A percentile compares a stretch with the other conserved stretches of the same genome.
phyloP scores from a whole-genome alignment of 2,113 vertebrate genomes.

The Sylvilagus bachmani region DNA sequence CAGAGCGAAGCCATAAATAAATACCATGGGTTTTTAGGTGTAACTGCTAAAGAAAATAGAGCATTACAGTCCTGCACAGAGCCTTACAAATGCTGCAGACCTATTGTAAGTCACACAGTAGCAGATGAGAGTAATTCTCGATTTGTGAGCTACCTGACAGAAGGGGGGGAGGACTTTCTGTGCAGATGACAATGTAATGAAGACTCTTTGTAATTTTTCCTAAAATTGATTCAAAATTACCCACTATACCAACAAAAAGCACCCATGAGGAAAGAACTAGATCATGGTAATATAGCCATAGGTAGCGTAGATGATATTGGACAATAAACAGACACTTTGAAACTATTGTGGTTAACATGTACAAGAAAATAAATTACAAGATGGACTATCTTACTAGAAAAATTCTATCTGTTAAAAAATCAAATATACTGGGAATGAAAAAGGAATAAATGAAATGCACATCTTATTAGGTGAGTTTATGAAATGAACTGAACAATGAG shows the following conservation, averaged over 20 bases:
- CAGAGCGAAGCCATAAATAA: not conserved
- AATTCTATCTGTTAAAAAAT: not conserved
- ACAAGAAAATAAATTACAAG: conserved; percentile 18
- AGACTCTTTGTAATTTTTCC: not conserved
- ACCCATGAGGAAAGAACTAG: not conserved
- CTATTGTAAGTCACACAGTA: not conserved
- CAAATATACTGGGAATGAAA: not conserved
- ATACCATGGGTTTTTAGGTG: fast-evolving
- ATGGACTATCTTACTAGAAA: not conserved
- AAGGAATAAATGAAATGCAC: not conserved
- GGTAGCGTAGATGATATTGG: not conserved
- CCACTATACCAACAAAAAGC: not conserved
- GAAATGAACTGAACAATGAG: not conserved
- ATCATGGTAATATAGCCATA: not conserved
- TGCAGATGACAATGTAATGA: not conserved
- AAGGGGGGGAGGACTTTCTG: not conserved
- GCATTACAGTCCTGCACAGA: not conserved
- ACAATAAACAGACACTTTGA: not conserved
- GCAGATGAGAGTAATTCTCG: not conserved
- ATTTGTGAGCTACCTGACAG: fast-evolving
- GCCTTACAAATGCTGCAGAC: not conserved
- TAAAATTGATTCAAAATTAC: not conserved
- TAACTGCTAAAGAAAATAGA: not conserved
- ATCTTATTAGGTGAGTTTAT: not conserved
- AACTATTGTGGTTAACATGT: not conserved